A percentile compares a stretch with the other conserved stretches of the same genome.
Evolutionary conservation across 2,113 vertebrate species (phyloP).

Genomic region (Pterocles gutturalis): DNA sequence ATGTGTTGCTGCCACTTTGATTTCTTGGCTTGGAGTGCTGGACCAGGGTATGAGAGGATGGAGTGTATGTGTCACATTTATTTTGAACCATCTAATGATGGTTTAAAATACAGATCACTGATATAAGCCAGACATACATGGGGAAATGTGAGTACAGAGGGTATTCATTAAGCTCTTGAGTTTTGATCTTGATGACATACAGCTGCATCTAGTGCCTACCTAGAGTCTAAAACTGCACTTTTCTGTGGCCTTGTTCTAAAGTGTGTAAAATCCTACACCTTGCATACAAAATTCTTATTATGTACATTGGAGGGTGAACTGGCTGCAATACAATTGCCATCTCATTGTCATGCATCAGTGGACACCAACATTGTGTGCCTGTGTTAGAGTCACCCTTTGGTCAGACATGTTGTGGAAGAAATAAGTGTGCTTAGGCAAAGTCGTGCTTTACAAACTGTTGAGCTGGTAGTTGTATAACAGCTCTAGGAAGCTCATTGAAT

Average conservation of each 20-base stretch:
- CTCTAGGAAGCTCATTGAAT: background rate
- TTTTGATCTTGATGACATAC: background rate
- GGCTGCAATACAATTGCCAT: rapidly evolving
- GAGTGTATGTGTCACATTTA: background rate
- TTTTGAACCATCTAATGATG: background rate
- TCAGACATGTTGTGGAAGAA: background rate
- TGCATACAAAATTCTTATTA: background rate
- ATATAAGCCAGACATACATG: rapidly evolving
- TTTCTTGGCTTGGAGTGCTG: background rate
- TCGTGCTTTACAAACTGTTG: background rate
- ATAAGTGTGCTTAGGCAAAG: background rate
- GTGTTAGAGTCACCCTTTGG: background rate
- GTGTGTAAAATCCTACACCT: background rate
- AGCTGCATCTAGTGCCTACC: background rate
- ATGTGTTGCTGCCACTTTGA: background rate
- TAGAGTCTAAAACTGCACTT: background rate
- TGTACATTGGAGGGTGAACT: background rate
- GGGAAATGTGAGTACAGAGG: background rate
- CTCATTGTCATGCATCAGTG: background rate
- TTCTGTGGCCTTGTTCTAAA: background rate
- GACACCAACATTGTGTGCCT: no score
- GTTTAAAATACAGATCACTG: background rate
- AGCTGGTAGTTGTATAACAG: background rate
- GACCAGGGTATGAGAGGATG: background rate
- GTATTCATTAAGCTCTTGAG: background rate